These are phyloP conservation scores for Bicyclus anynana DNA, from an alignment of 1,140 invertebrate species.

Conservation along the genomic window DNA sequence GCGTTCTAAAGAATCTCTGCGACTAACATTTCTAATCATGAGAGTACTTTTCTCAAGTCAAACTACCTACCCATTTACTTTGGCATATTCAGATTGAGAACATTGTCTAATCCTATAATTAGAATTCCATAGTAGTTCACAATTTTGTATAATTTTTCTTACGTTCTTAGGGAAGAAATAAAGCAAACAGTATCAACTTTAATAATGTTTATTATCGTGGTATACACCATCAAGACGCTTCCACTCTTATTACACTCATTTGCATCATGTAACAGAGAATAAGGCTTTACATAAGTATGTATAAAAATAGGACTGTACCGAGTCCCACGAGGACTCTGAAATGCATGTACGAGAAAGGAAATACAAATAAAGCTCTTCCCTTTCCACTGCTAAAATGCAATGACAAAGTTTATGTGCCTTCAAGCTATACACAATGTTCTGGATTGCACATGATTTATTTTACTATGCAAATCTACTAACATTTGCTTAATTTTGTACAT, in stretches of 20 bases:
- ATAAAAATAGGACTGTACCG: slow-evolving; percentile 77
- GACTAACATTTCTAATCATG: too few relatives aligned
- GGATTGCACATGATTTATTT: slow-evolving; percentile 72
- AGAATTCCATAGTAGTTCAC: too few relatives aligned
- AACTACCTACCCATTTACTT: too few relatives aligned
- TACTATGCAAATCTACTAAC: slow-evolving; percentile 66
- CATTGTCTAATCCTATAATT: too few relatives aligned
- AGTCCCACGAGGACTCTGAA: slow-evolving; percentile 59
- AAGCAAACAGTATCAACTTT: slow-evolving; percentile 41
- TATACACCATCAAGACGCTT: slow-evolving; percentile 67
- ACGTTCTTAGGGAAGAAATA: slow-evolving; percentile 2
- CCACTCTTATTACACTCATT: slow-evolving; percentile 67
- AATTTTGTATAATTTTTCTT: too few relatives aligned
- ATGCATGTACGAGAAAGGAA: slow-evolving; percentile 72
- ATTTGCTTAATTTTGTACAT: slow-evolving; percentile 66
- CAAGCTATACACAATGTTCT: slow-evolving; percentile 58
- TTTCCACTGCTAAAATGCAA: slow-evolving; percentile 72
- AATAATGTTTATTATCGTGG: slow-evolving; percentile 74
- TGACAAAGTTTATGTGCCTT: slow-evolving; percentile 60
- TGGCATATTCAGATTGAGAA: too few relatives aligned
- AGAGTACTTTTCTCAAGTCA: too few relatives aligned
- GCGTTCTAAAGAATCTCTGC: too few relatives aligned
- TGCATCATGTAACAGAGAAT: slow-evolving; percentile 71
- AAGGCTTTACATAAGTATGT: slow-evolving; percentile 69
- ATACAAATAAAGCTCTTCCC: slow-evolving; percentile 63